Evolutionary conservation across 1,140 invertebrate species (phyloP).

Genomic region (Lithobius niger): DNA sequence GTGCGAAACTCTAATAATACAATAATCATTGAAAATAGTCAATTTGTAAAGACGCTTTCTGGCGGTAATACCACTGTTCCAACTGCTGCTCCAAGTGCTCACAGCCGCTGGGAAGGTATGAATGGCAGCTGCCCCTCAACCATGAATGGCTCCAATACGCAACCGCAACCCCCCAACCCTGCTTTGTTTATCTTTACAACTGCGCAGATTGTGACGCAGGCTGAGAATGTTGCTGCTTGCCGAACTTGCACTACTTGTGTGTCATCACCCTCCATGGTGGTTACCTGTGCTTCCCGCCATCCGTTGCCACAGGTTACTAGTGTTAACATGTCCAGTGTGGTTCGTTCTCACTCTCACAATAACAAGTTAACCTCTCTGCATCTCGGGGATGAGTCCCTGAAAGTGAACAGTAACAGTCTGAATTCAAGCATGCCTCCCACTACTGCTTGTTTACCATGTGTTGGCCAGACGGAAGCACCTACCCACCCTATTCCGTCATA

Average conservation of each 20-base stretch:
- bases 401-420: not conserved
- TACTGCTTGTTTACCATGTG: slow-evolving; percentile 2
- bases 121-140: not conserved
- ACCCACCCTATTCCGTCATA: slow-evolving; percentile 10
- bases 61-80: not conserved
- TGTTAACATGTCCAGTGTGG: slow-evolving; percentile 8
- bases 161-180: not conserved
- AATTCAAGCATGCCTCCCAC: not conserved
- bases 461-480: slow-evolving; percentile 6
- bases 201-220: not conserved
- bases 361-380: too few species aligned
- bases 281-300: slow-evolving; percentile 10
- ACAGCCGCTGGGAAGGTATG: not conserved
- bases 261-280: not conserved
- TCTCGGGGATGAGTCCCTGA: too few species aligned
- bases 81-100: not conserved
- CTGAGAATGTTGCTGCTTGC: not conserved
- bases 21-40: slow-evolving; percentile 5
- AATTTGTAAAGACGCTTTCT: not conserved
- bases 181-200: not conserved
- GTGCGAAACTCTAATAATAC: not conserved
- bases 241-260: not conserved
- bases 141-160: not conserved
- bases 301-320: slow-evolving; percentile 17
- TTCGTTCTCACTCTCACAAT: too few species aligned